These are phyloP conservation scores for Pao palembangensis DNA, from an alignment of 2,113 vertebrate species.

Conservation along the genomic window DNA sequence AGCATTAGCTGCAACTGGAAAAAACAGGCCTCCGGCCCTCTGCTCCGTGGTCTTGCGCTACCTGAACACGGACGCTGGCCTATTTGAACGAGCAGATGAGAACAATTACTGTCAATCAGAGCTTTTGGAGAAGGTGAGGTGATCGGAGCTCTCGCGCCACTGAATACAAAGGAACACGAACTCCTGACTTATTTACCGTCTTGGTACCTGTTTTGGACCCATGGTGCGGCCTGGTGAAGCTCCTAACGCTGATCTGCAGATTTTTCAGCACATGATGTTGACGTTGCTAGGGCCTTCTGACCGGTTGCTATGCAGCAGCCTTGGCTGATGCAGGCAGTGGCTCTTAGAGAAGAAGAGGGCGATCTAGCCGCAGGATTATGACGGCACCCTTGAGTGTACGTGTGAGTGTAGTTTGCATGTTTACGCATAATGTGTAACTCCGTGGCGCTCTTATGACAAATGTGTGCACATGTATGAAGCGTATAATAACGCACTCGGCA, in stretches of 20 bases:
- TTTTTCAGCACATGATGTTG: constrained; percentile 21
- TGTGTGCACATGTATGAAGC: not conserved
- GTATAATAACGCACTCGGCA: not conserved
- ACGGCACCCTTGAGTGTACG: not conserved
- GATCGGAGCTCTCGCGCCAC: constrained; percentile 20
- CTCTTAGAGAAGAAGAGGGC: constrained; percentile 9
- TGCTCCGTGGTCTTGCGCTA: not conserved
- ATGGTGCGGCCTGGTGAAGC: not conserved
- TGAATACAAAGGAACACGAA: constrained; percentile 41
- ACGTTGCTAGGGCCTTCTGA: constrained; percentile 44
- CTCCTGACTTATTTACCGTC: constrained; percentile 37
- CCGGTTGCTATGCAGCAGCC: constrained; percentile 44
- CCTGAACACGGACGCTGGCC: constrained; percentile 5
- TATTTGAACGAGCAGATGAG: constrained; percentile 41
- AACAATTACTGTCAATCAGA: constrained; percentile 43
- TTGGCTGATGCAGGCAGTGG: constrained; percentile 44
- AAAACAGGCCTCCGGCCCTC: not conserved
- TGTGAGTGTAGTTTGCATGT: not conserved
- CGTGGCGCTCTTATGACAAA: not conserved
- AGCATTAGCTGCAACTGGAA: constrained; percentile 24
- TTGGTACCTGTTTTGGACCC: constrained; percentile 16
- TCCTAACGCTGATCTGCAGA: no score
- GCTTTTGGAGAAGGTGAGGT: constrained; percentile 15
- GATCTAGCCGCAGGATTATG: constrained; percentile 20
- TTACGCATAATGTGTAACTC: not conserved